phyloP scores from a whole-genome alignment of 2,113 vertebrate genomes.

The Coptodon rendalli region DNA sequence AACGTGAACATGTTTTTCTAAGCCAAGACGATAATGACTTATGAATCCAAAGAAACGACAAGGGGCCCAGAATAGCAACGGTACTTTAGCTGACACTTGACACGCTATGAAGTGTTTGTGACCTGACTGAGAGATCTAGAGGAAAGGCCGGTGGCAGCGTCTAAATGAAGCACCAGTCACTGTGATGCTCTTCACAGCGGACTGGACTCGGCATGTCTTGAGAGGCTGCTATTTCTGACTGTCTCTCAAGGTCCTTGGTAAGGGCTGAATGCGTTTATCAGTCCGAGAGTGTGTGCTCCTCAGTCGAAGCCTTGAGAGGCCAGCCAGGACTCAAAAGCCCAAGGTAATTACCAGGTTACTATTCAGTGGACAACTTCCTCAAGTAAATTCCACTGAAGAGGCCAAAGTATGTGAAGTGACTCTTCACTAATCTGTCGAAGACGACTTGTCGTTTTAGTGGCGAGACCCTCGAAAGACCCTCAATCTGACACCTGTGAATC shows the following conservation, averaged over 20 bases:
- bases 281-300: neutral
- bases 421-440: neutral
- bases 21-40: slow-evolving; percentile 3
- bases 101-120: slow-evolving; percentile 36
- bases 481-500: neutral
- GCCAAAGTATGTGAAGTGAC: neutral
- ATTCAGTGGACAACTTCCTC: slow-evolving; percentile 1
- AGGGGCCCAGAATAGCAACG: slow-evolving; percentile 4
- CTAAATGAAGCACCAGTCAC: slow-evolving; percentile 33
- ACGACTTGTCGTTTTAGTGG: neutral
- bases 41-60: neutral
- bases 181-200: slow-evolving; percentile 16
- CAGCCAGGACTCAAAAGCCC: neutral
- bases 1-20: neutral
- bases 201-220: slow-evolving; percentile 8
- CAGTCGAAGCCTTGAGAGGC: slow-evolving; percentile 19
- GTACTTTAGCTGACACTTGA: slow-evolving; percentile 32
- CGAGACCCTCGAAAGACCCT: neutral
- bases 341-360: slow-evolving; percentile 37
- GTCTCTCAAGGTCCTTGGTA: slow-evolving; percentile 16
- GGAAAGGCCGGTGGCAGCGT: neutral
- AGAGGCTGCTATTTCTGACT: slow-evolving; percentile 44
- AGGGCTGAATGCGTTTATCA: neutral
- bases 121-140: slow-evolving; percentile 24
- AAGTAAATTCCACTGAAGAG: slow-evolving; percentile 3